Evolutionary conservation across 2,113 vertebrate species (phyloP).

Genomic region (Datnioides undecimradiatus): DNA sequence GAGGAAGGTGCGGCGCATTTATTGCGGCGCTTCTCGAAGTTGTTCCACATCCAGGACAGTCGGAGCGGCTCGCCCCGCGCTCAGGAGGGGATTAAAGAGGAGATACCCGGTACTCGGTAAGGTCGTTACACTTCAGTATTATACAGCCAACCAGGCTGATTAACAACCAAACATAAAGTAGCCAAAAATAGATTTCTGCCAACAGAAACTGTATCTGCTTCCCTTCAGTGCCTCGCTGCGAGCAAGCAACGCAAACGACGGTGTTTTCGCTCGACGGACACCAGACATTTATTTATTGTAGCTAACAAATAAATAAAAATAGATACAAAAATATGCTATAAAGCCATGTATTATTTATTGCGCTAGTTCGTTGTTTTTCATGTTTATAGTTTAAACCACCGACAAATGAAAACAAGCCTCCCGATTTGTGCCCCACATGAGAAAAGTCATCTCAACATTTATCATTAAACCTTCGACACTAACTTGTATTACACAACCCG

Average conservation of each 20-base stretch:
- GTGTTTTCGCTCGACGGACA: neutral
- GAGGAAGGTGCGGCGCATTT: slow-evolving; percentile 32
- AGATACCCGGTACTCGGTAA: slow-evolving; percentile 64
- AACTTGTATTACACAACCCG: neutral
- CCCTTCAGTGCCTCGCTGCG: neutral
- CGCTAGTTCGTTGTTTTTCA: too few species aligned
- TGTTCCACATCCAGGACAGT: slow-evolving; percentile 39
- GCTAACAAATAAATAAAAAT: neutral
- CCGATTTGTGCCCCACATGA: too few species aligned
- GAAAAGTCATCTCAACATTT: neutral
- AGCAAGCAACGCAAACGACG: neutral
- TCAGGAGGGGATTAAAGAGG: slow-evolving; percentile 66
- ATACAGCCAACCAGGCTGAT: neutral
- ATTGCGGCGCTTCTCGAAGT: slow-evolving; percentile 57
- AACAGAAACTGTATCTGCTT: slow-evolving; percentile 11
- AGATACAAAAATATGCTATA: neutral
- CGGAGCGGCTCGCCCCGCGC: slow-evolving; percentile 48
- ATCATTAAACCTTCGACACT: neutral
- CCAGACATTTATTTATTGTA: neutral
- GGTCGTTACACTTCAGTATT: slow-evolving; percentile 36
- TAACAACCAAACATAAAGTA: neutral
- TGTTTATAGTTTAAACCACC: neutral
- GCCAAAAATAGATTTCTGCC: slow-evolving; percentile 6
- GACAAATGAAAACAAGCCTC: neutral
- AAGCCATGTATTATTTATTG: neutral